A percentile compares a stretch with the other conserved stretches of the same genome.
Evolutionary conservation across 2,113 vertebrate species (phyloP).

Genomic region (Erpornis zantholeuca): DNA sequence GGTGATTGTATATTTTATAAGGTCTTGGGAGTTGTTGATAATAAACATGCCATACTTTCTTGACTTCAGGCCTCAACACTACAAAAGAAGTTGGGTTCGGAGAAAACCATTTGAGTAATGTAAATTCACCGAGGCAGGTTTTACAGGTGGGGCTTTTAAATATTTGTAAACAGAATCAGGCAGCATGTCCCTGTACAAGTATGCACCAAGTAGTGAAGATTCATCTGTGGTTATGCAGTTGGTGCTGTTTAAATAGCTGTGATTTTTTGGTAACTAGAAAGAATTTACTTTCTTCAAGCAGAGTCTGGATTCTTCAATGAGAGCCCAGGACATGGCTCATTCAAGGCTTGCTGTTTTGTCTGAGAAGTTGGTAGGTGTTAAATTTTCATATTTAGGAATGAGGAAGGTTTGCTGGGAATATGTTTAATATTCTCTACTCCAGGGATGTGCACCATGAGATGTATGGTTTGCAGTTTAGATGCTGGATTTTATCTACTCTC

Average conservation of each 20-base stretch:
- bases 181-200: background rate
- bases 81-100: conserved; percentile 12
- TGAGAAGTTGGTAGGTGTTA: background rate
- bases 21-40: conserved; percentile 9
- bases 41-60: background rate
- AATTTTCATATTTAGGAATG: background rate
- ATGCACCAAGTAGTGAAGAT: background rate
- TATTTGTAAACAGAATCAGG: conserved; percentile 34
- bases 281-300: background rate
- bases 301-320: background rate
- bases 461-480: background rate
- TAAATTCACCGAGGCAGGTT: background rate
- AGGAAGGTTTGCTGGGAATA: background rate
- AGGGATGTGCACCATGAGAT: background rate
- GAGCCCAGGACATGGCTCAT: background rate
- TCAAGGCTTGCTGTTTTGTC: background rate
- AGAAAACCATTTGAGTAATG: background rate
- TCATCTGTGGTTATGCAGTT: background rate
- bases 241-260: background rate
- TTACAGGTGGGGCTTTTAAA: conserved; percentile 41
- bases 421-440: background rate
- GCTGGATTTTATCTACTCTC: background rate
- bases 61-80: conserved; percentile 6
- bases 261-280: background rate
- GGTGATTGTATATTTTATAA: background rate